Base-by-base conservation (phyloP, 2,888 invertebrate genomes). In the Boloria selene region DNA sequence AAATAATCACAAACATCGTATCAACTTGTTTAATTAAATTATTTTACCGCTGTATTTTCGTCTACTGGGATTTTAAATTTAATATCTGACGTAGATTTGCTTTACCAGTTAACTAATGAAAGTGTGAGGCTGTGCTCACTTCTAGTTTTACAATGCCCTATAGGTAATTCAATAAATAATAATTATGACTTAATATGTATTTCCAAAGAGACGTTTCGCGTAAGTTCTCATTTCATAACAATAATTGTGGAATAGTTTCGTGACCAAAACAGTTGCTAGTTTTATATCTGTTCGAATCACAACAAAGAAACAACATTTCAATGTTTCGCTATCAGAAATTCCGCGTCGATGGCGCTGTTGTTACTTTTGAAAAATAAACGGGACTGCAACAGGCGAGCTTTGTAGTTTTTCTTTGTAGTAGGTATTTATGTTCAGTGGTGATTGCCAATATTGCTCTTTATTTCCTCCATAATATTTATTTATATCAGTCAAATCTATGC, bases 311-410 rank as follows among this genome's bases (percentile, higher is more conserved):
- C 72, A 56, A 73, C 70, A 76, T 80, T 81, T 77, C 76, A 77
- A 75, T 78, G 77, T 82, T 81, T 79, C 71, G 74, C 73, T 81
- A 81, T 83, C 82, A 75, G 77, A 74, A 72, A 77, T 82, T 81
- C 79, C 79, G 79, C 79, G 75, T 77, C 77, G 73, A 72, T 77
- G 78, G 72, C 77, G 75, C 76, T 77, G 70, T 74, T 75, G 75
- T 76, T 77, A 70, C 60, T 77, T 81, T 79, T 77, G 70, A 70
- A 70, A 78, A 79, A 79, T 74, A 78, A 78, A 78, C 77, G 76
- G 76, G 78, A 78, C 76, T 78, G 79, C 73, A 74, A 76, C 75
- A 70, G 77, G 75, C 72, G 79, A 80, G 64, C 70, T 67, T 73
- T 72, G 76, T 62, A 64, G 65, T 72, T 77, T 77, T 82, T 78